These are phyloP conservation scores for Chironomus tentans DNA, from an alignment of 2,888 invertebrate genomes.

Conservation along the genomic window DNA sequence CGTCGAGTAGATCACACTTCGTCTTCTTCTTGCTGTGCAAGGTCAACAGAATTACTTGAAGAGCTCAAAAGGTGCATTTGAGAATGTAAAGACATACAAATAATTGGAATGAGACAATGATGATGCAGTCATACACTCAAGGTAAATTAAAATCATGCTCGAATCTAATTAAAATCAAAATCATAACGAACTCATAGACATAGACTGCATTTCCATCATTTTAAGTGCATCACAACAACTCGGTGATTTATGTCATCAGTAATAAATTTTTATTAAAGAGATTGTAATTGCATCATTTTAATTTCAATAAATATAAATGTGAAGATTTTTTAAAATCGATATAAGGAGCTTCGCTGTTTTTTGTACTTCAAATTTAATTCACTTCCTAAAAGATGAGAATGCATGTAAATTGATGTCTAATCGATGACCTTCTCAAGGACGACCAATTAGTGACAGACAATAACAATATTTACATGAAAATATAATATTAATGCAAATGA, in stretches of 20 bases:
- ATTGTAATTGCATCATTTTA: background rate
- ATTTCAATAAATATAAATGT: too few species aligned
- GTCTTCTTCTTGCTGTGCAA: background rate
- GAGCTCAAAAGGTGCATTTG: background rate
- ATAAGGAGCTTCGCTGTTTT: too few species aligned
- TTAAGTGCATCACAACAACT: background rate
- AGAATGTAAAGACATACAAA: background rate
- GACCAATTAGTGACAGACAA: too few species aligned
- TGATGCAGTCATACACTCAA: background rate
- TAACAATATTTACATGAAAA: too few species aligned
- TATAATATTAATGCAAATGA: too few species aligned
- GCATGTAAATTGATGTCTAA: too few species aligned
- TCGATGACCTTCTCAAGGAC: too few species aligned
- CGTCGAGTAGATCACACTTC: background rate
- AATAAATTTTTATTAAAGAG: background rate
- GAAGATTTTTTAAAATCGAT: too few species aligned
- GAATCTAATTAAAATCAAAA: background rate
- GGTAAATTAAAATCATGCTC: background rate
- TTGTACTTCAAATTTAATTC: too few species aligned
- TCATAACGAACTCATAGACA: background rate
- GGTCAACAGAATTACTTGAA: background rate
- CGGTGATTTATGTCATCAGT: slow-evolving; percentile 1
- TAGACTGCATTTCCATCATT: too few species aligned
- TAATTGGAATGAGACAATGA: background rate
- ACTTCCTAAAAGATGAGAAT: too few species aligned